Evolutionary conservation across 2,888 invertebrate species (phyloP).

Genomic region (Dynastes grantii): DNA sequence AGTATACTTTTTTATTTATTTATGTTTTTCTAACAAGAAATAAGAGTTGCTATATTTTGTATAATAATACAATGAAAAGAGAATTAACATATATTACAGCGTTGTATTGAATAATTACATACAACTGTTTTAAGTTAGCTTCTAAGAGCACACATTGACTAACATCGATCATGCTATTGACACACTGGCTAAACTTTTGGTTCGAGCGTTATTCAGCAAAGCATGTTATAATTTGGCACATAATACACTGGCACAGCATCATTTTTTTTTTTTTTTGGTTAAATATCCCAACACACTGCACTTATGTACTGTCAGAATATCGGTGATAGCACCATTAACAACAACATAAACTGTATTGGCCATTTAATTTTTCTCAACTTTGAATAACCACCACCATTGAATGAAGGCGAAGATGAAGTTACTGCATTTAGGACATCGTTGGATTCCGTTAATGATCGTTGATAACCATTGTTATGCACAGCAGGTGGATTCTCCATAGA

Average conservation of each 20-base stretch:
- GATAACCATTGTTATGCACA: conserved; percentile 72
- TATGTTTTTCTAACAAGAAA: conserved; percentile 52
- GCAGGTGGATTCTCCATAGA: conserved; percentile 32
- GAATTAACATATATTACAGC: conserved; percentile 51
- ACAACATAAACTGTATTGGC: conserved; percentile 52
- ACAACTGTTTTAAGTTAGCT: conserved; percentile 49
- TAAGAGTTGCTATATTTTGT: conserved; percentile 50
- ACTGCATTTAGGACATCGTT: conserved; percentile 34
- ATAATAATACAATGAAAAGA: conserved; percentile 35
- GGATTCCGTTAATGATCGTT: conserved; percentile 76
- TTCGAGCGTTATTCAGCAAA: conserved; percentile 67
- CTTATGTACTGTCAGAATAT: conserved; percentile 62
- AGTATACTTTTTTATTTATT: conserved; percentile 53
- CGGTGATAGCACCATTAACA: conserved; percentile 64
- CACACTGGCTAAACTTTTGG: conserved; percentile 59
- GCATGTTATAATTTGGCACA: conserved; percentile 66
- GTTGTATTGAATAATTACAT: conserved; percentile 46
- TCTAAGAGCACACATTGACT: conserved; percentile 61
- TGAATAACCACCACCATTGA: conserved; percentile 40
- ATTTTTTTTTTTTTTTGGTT: conserved; percentile 34
- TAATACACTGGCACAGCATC: conserved; percentile 54
- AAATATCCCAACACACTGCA: conserved; percentile 57
- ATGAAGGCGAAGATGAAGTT: conserved; percentile 46
- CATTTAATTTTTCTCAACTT: conserved; percentile 19
- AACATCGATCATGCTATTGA: conserved; percentile 62